These are phyloP conservation scores for Micromussa lordhowensis DNA, from an alignment of 92 coral and sea anemone genomes.

Conservation along the genomic window DNA sequence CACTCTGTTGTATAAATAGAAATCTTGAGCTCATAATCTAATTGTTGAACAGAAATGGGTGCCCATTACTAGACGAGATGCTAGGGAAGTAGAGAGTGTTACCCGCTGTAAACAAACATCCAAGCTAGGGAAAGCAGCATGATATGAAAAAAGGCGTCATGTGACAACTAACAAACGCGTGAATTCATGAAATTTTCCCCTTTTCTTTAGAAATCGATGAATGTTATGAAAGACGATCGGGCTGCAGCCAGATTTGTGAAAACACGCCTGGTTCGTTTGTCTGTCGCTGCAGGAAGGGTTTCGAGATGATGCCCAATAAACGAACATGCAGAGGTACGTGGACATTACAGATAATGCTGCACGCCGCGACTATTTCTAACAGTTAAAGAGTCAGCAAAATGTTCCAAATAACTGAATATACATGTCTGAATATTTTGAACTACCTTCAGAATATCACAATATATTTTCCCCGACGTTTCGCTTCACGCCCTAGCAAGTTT, in stretches of 20 bases:
- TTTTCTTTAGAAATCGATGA: conserved; percentile 76
- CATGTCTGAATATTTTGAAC: neutral
- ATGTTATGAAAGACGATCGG: conserved; percentile 61
- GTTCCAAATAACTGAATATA: neutral
- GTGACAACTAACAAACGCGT: neutral
- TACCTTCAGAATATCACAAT: neutral
- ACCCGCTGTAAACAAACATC: too few relatives aligned
- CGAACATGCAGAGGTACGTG: conserved; percentile 63
- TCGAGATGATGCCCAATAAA: conserved; percentile 41
- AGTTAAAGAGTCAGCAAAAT: neutral
- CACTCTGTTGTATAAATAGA: too few relatives aligned
- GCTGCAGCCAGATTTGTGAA: conserved; percentile 76
- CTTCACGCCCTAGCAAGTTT: too few relatives aligned
- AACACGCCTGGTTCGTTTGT: conserved; percentile 64
- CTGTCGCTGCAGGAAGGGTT: conserved; percentile 74
- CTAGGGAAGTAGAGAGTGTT: too few relatives aligned
- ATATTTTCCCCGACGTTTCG: neutral
- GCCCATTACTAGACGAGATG: neutral
- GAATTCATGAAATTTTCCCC: neutral
- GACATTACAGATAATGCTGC: neutral
- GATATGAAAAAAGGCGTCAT: neutral
- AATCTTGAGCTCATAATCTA: too few relatives aligned
- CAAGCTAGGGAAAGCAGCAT: too few relatives aligned
- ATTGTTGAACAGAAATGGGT: neutral
- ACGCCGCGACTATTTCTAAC: neutral